phyloP scores from a whole-genome alignment of 2,797 vertebrate genomes.

The Tragopan temminckii region DNA sequence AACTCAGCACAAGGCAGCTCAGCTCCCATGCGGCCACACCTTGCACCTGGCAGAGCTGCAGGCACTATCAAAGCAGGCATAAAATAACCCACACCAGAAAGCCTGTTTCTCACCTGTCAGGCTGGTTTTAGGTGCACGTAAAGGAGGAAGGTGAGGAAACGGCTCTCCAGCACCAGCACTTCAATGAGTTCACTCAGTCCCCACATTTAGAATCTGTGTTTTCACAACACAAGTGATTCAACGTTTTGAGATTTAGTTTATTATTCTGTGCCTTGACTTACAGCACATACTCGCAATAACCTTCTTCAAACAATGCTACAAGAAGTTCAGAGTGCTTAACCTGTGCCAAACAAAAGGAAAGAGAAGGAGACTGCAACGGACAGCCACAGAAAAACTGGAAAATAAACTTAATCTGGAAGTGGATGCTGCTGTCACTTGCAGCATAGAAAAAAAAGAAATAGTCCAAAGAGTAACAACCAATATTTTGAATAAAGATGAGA shows the following conservation, averaged over 20 bases:
- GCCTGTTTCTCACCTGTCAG: conserved; percentile 67
- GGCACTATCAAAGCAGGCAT: conserved; percentile 40
- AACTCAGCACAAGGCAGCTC: conserved; percentile 4
- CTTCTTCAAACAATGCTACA: not conserved
- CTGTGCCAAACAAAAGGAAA: not conserved
- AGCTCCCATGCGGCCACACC: conserved; percentile 64
- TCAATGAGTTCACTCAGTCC: not conserved
- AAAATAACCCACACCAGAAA: conserved; percentile 58
- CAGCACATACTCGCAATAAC: not conserved
- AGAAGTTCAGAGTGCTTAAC: not conserved
- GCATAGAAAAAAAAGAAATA: not conserved
- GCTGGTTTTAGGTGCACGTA: conserved; percentile 62
- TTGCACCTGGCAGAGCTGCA: conserved; percentile 51
- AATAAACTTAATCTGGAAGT: not conserved
- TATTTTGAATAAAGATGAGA: not conserved
- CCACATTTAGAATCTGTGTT: not conserved
- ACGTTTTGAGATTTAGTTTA: not conserved
- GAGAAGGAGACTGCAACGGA: not conserved
- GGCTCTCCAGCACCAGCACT: not conserved
- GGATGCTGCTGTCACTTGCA: not conserved
- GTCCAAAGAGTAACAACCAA: not conserved
- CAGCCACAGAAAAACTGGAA: not conserved
- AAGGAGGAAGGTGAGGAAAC: not conserved
- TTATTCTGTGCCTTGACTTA: not conserved
- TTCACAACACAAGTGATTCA: not conserved